Conservation (phyloP, 2,113 vertebrate genomes). For the Actenoides hombroni region DNA sequence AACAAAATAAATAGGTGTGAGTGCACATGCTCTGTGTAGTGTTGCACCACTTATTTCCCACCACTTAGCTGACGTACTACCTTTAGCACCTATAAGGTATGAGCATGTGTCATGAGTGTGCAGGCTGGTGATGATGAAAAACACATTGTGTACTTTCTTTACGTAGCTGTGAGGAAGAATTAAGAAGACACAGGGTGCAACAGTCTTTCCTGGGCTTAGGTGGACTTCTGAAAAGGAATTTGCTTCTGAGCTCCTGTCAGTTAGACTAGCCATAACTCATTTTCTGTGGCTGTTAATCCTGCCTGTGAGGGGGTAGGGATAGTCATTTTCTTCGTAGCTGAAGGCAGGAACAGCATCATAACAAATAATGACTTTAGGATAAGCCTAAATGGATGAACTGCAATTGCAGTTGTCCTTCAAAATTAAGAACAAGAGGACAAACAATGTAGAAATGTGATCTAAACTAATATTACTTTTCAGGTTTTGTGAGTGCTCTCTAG, state of each 20-base stretch:
- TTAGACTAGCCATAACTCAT: slow-evolving; percentile 44
- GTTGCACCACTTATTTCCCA: not conserved
- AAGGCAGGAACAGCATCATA: slow-evolving; percentile 59
- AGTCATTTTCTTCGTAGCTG: slow-evolving; percentile 57
- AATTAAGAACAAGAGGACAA: slow-evolving; percentile 39
- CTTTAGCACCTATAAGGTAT: not conserved
- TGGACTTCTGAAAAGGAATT: slow-evolving; percentile 48
- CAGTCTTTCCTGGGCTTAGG: slow-evolving; percentile 28
- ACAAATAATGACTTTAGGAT: slow-evolving; percentile 66
- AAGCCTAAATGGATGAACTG: slow-evolving; percentile 52
- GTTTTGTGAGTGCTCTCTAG: not conserved
- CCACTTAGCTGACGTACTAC: not conserved
- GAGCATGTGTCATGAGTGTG: not conserved
- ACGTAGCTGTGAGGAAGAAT: not conserved
- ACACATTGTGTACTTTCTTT: not conserved
- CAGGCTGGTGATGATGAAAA: not conserved
- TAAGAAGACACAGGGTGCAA: not conserved
- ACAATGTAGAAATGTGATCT: not conserved
- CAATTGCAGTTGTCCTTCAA: slow-evolving; percentile 56
- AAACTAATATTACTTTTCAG: not conserved
- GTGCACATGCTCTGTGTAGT: not conserved
- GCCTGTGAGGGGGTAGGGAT: slow-evolving; percentile 37
- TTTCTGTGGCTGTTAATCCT: slow-evolving; percentile 54
- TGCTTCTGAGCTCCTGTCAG: slow-evolving; percentile 37
- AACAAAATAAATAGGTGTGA: not conserved